Evolutionary conservation across 2,113 vertebrate species (phyloP).

Genomic region (Sula dactylatra): DNA sequence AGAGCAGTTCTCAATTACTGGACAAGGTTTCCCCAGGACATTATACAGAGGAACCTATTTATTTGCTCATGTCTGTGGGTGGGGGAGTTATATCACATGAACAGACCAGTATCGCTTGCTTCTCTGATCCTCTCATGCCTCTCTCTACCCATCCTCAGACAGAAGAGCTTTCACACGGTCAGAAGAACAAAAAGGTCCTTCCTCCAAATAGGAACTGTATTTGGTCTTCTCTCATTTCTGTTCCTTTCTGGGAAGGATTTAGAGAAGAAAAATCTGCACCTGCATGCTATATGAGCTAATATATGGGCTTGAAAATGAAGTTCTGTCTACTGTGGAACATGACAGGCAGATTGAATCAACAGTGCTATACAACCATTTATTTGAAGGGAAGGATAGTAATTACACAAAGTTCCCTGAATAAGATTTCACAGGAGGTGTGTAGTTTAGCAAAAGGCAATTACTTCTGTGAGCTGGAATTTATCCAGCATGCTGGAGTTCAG

Average conservation of each 20-base stretch:
- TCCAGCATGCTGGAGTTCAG: background rate
- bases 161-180: background rate
- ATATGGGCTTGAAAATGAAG: background rate
- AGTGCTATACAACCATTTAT: background rate
- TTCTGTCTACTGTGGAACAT: background rate
- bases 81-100: background rate
- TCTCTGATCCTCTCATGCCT: background rate
- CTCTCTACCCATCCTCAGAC: background rate
- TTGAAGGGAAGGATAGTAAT: background rate
- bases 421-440: background rate
- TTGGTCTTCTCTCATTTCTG: background rate
- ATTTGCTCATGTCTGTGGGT: background rate
- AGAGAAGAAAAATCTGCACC: background rate
- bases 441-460: background rate
- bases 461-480: constrained; percentile 7
- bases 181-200: background rate
- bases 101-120: background rate
- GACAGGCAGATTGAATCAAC: background rate
- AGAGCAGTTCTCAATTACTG: background rate
- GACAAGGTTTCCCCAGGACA: background rate
- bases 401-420: background rate
- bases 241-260: background rate
- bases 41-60: background rate
- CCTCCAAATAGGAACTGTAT: background rate
- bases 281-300: background rate